Evolutionary conservation across 2,113 vertebrate species (phyloP).

Genomic region (Atractosteus spatula): DNA sequence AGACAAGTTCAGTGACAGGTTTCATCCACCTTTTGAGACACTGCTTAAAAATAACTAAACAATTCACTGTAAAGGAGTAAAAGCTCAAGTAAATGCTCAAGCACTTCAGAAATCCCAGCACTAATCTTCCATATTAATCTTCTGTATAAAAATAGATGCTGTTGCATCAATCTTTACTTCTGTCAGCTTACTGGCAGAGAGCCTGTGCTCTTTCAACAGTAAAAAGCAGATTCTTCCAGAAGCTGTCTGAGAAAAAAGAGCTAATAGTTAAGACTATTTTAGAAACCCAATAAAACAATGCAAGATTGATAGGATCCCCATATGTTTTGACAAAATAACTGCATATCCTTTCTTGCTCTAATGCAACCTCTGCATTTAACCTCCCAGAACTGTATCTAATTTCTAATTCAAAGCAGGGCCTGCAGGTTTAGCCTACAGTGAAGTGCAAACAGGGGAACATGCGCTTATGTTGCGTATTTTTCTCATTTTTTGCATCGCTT

Average conservation of each 20-base stretch:
- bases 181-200: not conserved
- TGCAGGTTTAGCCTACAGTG: conserved; percentile 27
- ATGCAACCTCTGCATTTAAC: conserved; percentile 5
- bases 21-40: no score
- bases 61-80: not conserved
- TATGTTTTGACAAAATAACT: conserved; percentile 10
- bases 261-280: conserved; percentile 4
- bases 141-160: not conserved
- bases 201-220: not conserved
- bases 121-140: not conserved
- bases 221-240: not conserved
- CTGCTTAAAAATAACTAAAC: not conserved
- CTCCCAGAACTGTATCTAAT: conserved; percentile 25
- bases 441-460: conserved; percentile 35
- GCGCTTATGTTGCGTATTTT: conserved; percentile 25
- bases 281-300: not conserved
- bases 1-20: no score
- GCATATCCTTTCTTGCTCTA: conserved; percentile 10
- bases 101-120: not conserved
- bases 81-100: not conserved
- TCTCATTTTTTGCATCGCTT: conserved; percentile 38
- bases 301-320: conserved; percentile 7
- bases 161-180: conserved; percentile 1
- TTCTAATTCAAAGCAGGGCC: conserved; percentile 30
- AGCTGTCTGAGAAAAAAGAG: not conserved